phyloP scores from a whole-genome alignment of 2,113 vertebrate genomes.

The Triplophysa siluroides region DNA sequence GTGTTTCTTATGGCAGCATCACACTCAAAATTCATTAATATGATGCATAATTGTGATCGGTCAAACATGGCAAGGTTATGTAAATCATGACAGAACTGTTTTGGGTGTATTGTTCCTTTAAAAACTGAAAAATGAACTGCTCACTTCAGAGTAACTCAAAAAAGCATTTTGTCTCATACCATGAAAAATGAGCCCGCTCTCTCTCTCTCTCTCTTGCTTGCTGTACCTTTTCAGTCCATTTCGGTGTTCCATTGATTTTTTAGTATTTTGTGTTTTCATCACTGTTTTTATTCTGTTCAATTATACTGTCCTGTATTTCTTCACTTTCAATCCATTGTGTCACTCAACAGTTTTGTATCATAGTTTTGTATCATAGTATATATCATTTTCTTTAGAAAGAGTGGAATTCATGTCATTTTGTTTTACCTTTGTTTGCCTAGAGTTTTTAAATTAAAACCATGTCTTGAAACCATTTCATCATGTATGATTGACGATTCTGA shows the following conservation, averaged over 20 bases:
- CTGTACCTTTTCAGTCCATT: background rate
- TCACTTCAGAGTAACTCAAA: no score
- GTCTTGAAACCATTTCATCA: conserved; percentile 5
- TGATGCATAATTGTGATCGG: no score
- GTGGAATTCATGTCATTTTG: background rate
- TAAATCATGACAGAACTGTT: no score
- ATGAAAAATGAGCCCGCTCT: background rate
- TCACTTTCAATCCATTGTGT: conserved; percentile 4
- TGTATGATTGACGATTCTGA: background rate
- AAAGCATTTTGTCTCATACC: background rate
- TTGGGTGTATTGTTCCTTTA: no score
- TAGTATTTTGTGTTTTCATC: background rate
- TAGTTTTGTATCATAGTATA: background rate
- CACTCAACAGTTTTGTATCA: conserved; percentile 4
- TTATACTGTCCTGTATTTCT: background rate
- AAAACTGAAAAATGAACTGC: no score
- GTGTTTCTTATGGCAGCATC: no score
- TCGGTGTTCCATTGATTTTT: background rate
- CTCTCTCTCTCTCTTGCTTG: background rate
- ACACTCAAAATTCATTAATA: no score
- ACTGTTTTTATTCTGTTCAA: background rate
- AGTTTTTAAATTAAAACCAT: background rate
- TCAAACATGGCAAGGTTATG: no score
- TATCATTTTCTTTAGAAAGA: background rate
- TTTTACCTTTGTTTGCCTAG: background rate